Evolutionary conservation across 2,113 vertebrate species (phyloP).

Genomic region (Pundamilia nyererei): DNA sequence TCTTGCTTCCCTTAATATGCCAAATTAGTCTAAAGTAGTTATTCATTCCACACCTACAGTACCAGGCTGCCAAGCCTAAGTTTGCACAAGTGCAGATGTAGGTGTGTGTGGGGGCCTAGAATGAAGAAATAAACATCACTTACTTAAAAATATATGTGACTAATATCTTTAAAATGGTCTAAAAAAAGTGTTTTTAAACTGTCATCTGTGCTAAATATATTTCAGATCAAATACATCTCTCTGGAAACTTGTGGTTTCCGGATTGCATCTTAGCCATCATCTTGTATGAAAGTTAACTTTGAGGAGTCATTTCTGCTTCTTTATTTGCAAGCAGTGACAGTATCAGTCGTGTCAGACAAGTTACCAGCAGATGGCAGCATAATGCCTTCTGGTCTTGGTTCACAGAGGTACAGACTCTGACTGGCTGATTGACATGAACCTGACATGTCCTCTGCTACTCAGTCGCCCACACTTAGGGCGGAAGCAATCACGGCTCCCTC

Average conservation of each 20-base stretch:
- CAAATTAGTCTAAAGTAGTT: not conserved
- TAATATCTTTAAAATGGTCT: not conserved
- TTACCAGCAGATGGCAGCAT: constrained; percentile 45
- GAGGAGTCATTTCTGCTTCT: not conserved
- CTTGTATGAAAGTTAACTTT: not conserved
- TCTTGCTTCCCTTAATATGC: not conserved
- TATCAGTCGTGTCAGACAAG: not conserved
- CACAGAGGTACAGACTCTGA: constrained; percentile 63
- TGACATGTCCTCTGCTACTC: constrained; percentile 51
- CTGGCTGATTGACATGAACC: constrained; percentile 47
- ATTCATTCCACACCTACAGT: not conserved
- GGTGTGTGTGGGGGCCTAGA: not conserved
- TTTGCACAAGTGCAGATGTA: not conserved
- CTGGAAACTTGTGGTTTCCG: not conserved
- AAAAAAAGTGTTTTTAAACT: not conserved
- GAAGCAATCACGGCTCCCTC: constrained; percentile 54
- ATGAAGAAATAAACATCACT: not conserved
- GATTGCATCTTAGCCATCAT: not conserved
- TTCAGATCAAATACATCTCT: not conserved
- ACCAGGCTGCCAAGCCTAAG: not conserved
- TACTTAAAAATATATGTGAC: not conserved
- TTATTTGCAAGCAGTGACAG: not conserved
- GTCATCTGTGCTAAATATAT: not conserved
- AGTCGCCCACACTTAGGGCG: constrained; percentile 63
- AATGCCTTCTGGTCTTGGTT: constrained; percentile 55